These are phyloP conservation scores for Drosophila sp. DNA, from an alignment of 1,140 invertebrate genomes.

Conservation along the genomic window DNA sequence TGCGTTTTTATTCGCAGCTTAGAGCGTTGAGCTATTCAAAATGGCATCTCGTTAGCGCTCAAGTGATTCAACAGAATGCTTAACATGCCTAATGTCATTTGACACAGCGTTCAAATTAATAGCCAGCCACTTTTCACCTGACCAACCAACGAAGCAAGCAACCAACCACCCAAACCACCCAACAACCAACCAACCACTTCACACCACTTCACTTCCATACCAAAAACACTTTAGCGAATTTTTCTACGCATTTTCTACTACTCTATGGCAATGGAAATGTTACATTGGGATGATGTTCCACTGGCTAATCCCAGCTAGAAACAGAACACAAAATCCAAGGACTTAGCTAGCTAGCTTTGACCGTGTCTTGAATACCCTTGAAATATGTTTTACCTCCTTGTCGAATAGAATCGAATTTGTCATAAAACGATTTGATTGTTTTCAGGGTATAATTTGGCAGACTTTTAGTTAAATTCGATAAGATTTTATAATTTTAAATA, in stretches of 20 bases:
- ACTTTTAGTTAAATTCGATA: too few relatives aligned
- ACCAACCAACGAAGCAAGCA: slow-evolving; percentile 35
- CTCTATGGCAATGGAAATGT: slow-evolving; percentile 60
- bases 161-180: slow-evolving; percentile 8
- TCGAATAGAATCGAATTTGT: too few relatives aligned
- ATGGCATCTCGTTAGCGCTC: slow-evolving; percentile 75
- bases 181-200: slow-evolving; percentile 9
- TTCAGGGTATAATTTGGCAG: too few relatives aligned
- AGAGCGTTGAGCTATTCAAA: slow-evolving; percentile 64
- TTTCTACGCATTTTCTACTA: slow-evolving; percentile 53
- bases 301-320: slow-evolving; percentile 63
- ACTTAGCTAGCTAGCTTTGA: background rate
- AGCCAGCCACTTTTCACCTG: slow-evolving; percentile 78
- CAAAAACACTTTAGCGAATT: slow-evolving; percentile 37
- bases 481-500: too few relatives aligned
- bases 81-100: slow-evolving; percentile 80
- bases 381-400: background rate
- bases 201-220: slow-evolving; percentile 21
- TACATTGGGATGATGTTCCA: slow-evolving; percentile 54
- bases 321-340: slow-evolving; percentile 16
- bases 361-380: background rate
- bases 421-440: too few relatives aligned
- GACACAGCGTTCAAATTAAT: slow-evolving; percentile 76
- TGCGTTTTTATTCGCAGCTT: slow-evolving; percentile 27
- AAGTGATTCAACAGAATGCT: slow-evolving; percentile 79